Evolutionary conservation across 2,113 vertebrate species (phyloP).

Genomic region (Tragulus kanchil): DNA sequence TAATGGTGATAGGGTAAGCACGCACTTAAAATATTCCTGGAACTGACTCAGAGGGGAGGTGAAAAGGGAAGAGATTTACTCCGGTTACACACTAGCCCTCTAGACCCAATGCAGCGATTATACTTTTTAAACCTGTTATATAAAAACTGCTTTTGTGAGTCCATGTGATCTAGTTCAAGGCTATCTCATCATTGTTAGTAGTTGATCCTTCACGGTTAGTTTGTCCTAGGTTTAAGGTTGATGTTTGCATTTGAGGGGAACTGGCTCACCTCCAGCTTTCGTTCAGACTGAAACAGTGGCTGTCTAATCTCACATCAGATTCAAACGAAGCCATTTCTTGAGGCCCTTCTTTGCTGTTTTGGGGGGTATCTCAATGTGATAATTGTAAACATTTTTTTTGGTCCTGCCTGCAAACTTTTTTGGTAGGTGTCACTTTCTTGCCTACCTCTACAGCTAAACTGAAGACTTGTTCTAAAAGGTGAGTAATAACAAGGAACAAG

Average conservation of each 20-base stretch:
- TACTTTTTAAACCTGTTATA: neutral
- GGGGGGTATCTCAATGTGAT: slow-evolving; percentile 38
- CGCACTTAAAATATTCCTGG: neutral
- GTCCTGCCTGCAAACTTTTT: slow-evolving; percentile 50
- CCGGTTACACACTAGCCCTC: neutral
- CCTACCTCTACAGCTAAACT: slow-evolving; percentile 52
- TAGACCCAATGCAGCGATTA: neutral
- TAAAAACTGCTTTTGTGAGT: slow-evolving; percentile 33
- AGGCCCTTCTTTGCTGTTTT: slow-evolving; percentile 17
- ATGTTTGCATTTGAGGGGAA: neutral
- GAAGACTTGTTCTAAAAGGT: slow-evolving; percentile 75
- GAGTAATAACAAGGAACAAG: slow-evolving; percentile 56
- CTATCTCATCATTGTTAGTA: neutral
- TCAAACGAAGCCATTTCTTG: slow-evolving; percentile 69
- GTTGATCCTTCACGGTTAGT: neutral
- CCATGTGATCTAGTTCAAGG: slow-evolving; percentile 41
- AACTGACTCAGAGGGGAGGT: neutral
- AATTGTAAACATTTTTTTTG: slow-evolving; percentile 25
- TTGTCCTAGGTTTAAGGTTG: neutral
- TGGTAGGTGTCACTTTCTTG: slow-evolving; percentile 55
- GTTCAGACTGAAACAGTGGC: neutral
- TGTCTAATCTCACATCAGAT: slow-evolving; percentile 15
- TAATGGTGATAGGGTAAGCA: neutral
- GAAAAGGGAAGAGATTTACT: neutral
- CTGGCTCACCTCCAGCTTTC: neutral